Percentiles rank a stretch among this genome's conserved stretches.
Conservation (phyloP, 2,888 invertebrate species). For the Hydropsyche betteni region DNA sequence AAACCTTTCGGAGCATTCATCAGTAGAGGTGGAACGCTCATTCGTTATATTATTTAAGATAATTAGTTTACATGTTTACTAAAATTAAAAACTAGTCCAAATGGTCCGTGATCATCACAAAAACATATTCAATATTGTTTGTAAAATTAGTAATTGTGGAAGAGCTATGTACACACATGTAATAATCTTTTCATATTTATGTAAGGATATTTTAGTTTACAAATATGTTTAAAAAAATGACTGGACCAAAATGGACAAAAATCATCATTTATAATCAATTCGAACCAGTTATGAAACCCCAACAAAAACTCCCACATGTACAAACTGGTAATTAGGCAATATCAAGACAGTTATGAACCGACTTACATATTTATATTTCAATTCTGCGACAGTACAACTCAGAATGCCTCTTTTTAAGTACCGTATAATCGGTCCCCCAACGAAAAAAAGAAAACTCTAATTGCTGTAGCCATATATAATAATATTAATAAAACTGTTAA, state of each 20-base stretch:
- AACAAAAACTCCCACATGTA: slow-evolving; percentile 15
- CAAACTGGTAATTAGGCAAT: slow-evolving; percentile 33
- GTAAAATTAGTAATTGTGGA: background rate
- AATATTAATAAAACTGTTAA: slow-evolving; percentile 2
- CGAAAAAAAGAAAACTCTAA: background rate
- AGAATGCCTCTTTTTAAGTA: slow-evolving; percentile 30
- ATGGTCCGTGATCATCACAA: slow-evolving; percentile 37
- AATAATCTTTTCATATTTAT: slow-evolving; percentile 9
- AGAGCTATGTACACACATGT: slow-evolving; percentile 13
- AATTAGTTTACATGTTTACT: slow-evolving; percentile 33
- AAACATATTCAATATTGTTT: slow-evolving; percentile 19
- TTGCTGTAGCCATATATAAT: slow-evolving; percentile 25
- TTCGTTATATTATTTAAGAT: slow-evolving; percentile 9
- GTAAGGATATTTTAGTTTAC: slow-evolving; percentile 8
- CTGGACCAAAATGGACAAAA: slow-evolving; percentile 47
- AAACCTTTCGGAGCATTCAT: slow-evolving; percentile 28
- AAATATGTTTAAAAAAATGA: slow-evolving; percentile 29
- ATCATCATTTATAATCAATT: slow-evolving; percentile 25
- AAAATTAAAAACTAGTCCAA: slow-evolving; percentile 41
- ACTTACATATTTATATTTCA: slow-evolving; percentile 15
- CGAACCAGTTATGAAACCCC: slow-evolving; percentile 44
- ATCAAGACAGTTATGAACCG: slow-evolving; percentile 25
- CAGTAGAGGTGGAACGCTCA: slow-evolving; percentile 14
- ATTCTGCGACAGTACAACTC: slow-evolving; percentile 8
- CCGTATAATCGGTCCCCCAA: slow-evolving; percentile 28